Conservation (phyloP, 2,113 vertebrate genomes). For the Cryptomyrus ogoouensis region DNA sequence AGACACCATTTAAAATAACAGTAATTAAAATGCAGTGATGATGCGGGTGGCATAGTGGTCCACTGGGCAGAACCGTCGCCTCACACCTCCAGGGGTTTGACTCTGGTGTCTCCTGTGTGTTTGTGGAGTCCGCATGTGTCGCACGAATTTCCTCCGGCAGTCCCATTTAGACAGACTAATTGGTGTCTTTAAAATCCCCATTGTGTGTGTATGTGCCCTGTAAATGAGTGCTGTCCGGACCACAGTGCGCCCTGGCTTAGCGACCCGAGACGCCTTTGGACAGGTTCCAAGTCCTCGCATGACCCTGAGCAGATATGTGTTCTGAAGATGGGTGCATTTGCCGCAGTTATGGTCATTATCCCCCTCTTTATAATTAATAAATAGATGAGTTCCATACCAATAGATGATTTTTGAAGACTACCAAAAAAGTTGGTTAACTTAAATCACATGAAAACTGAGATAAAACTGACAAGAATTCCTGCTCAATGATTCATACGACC, state of each 20-base stretch:
- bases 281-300: not conserved
- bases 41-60: not conserved
- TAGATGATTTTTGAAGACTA: not conserved
- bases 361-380: not conserved
- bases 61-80: not conserved
- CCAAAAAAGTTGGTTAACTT: not conserved
- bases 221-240: not conserved
- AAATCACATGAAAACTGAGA: not conserved
- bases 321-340: not conserved
- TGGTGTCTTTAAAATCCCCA: not conserved
- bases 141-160: not conserved
- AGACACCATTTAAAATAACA: not conserved
- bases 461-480: not conserved
- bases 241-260: not conserved
- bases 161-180: not conserved
- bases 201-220: not conserved
- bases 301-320: not conserved
- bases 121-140: not conserved
- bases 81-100: not conserved
- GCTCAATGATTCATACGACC: not conserved
- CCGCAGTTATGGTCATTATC: not conserved
- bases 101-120: not conserved
- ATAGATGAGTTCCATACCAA: not conserved
- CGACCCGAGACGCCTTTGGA: not conserved
- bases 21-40: not conserved